Evolutionary conservation across 2,888 invertebrate species (phyloP).

Genomic region (Lysandra bellargus): DNA sequence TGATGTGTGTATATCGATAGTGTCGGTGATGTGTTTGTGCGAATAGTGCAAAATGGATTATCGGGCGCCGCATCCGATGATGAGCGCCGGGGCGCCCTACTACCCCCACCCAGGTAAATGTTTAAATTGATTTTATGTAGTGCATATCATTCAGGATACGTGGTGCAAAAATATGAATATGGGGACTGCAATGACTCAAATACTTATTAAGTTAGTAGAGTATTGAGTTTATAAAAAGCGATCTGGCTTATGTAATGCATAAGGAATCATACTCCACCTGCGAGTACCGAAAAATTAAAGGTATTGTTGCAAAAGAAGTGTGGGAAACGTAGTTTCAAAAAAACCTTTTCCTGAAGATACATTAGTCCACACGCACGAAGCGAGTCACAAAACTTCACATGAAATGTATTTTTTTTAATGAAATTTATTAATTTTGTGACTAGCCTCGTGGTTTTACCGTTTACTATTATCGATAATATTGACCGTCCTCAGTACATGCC

Average conservation of each 20-base stretch:
- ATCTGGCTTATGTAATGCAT: background rate
- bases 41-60: constrained; percentile 68
- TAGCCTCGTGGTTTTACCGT: background rate
- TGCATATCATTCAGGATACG: background rate
- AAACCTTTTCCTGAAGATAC: no score
- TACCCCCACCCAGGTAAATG: constrained; percentile 69
- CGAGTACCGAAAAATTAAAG: no score
- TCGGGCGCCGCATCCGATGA: constrained; percentile 68
- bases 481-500: background rate
- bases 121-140: constrained; percentile 2
- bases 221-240: background rate
- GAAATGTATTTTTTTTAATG: background rate
- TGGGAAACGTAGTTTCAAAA: background rate
- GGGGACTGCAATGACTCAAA: background rate
- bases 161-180: background rate
- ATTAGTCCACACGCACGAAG: background rate
- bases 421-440: background rate
- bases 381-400: background rate
- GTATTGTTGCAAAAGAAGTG: no score
- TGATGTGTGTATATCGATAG: constrained; percentile 36
- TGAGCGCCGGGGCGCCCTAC: constrained; percentile 68
- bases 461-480: background rate
- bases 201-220: background rate
- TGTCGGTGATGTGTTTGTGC: constrained; percentile 47
- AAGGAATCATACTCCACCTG: no score